These are phyloP conservation scores for Trididemnum miniatum DNA, from an alignment of 23 tunicate species.

Conservation along the genomic window DNA sequence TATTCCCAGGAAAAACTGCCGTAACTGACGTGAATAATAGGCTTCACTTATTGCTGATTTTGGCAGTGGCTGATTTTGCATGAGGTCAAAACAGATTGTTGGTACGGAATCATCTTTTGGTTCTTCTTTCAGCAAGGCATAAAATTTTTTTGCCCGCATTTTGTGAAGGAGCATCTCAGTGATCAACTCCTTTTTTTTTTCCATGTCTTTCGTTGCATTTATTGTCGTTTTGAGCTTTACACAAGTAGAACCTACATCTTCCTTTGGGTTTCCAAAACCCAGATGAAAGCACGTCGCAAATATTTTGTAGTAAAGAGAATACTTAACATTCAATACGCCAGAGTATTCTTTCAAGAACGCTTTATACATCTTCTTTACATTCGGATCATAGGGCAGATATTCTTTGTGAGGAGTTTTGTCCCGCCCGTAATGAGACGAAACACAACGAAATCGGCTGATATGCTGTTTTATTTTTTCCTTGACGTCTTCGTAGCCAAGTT, in stretches of 20 bases:
- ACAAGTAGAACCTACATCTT: slow-evolving; percentile 3
- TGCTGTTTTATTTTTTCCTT: slow-evolving; percentile 5
- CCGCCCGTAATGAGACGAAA: slow-evolving; percentile 6
- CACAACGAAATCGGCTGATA: slow-evolving; percentile 14
- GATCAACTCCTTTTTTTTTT: slow-evolving; percentile 24
- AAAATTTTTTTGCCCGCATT: slow-evolving; percentile 28
- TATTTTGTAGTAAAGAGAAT: slow-evolving; percentile 10
- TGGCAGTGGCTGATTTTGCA: slow-evolving; percentile 28
- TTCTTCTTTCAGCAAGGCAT: slow-evolving; percentile 11
- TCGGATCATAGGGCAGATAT: neutral
- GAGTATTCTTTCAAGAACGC: slow-evolving; percentile 10
- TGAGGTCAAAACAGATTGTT: slow-evolving; percentile 19
- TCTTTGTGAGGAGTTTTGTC: slow-evolving; percentile 11
- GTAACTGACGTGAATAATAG: slow-evolving; percentile 8
- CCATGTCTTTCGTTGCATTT: neutral
- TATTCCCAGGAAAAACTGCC: slow-evolving; percentile 17
- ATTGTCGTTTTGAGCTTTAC: slow-evolving; percentile 1
- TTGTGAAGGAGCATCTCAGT: slow-evolving; percentile 18
- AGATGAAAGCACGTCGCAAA: slow-evolving; percentile 20
- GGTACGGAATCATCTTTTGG: slow-evolving; percentile 24
- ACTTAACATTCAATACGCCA: slow-evolving; percentile 3
- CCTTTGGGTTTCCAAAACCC: slow-evolving; percentile 15
- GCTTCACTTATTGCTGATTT: slow-evolving; percentile 14
- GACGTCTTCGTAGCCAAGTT: slow-evolving; percentile 7
- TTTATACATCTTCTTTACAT: slow-evolving; percentile 7